A percentile compares a stretch with the other conserved stretches of the same genome.
Evolutionary conservation across 2,888 invertebrate species (phyloP).

Genomic region (Chesias legatella): DNA sequence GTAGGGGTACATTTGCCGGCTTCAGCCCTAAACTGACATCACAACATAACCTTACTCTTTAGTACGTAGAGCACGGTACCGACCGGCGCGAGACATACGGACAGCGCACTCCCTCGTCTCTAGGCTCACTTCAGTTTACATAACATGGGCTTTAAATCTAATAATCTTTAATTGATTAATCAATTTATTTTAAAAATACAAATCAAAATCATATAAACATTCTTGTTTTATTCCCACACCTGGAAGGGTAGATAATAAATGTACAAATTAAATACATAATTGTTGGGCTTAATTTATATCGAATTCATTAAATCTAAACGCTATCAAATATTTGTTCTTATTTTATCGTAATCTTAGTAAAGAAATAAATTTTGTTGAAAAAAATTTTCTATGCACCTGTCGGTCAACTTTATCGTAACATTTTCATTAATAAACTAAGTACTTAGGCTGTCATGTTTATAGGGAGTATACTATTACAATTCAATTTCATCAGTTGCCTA

Average conservation of each 20-base stretch:
- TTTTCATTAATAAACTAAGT: too few species aligned
- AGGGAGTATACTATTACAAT: too few species aligned
- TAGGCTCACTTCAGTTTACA: conserved; percentile 40
- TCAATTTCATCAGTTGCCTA: too few species aligned
- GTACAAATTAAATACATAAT: neutral
- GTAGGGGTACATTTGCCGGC: conserved; percentile 49
- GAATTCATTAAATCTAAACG: too few species aligned
- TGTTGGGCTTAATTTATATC: too few species aligned
- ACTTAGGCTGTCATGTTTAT: too few species aligned
- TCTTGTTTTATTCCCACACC: conserved; percentile 68
- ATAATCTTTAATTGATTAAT: conserved; percentile 39
- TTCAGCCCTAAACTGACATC: conserved; percentile 69
- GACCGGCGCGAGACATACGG: conserved; percentile 51
- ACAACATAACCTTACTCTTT: conserved; percentile 78
- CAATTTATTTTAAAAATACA: conserved; percentile 64
- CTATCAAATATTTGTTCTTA: too few species aligned
- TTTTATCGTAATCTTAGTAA: too few species aligned
- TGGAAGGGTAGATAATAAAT: conserved; percentile 26
- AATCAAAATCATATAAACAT: conserved; percentile 41
- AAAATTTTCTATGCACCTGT: too few species aligned
- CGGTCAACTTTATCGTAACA: too few species aligned
- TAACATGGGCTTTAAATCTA: conserved; percentile 57
- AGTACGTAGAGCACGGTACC: conserved; percentile 63
- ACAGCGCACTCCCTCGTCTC: conserved; percentile 32
- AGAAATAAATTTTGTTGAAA: too few species aligned